A percentile compares a stretch with the other conserved stretches of the same genome.
Evolutionary conservation across 2,797 vertebrate species (phyloP).

Genomic region (Takifugu rubripes): DNA sequence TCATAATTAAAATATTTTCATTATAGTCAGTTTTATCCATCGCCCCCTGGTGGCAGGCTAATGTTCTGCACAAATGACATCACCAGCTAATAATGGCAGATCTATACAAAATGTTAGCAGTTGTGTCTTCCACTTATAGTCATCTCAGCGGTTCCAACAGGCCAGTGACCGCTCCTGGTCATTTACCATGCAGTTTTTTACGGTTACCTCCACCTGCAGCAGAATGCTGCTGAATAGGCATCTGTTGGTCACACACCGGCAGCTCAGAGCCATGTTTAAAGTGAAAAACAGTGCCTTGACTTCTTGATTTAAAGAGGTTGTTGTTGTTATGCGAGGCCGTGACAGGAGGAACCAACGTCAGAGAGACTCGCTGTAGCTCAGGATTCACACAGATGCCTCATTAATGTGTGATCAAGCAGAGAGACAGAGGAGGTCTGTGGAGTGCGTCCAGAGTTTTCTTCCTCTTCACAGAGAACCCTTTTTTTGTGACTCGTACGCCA

Average conservation of each 20-base stretch:
- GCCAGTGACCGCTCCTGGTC: background rate
- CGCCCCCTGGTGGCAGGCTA: too few relatives aligned
- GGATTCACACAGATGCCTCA: constrained; percentile 71
- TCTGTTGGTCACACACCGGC: constrained; percentile 47
- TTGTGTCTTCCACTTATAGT: background rate
- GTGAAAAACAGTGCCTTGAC: constrained; percentile 59
- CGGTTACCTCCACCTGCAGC: constrained; percentile 16
- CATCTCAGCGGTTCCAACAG: background rate
- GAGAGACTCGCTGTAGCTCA: constrained; percentile 38
- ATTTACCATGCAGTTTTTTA: background rate
- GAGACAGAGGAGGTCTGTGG: constrained; percentile 77
- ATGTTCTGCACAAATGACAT: background rate
- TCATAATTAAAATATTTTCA: background rate
- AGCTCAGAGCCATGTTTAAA: constrained; percentile 36
- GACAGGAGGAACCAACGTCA: constrained; percentile 54
- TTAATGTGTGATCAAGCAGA: constrained; percentile 71
- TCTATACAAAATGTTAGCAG: background rate
- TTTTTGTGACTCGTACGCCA: constrained; percentile 63
- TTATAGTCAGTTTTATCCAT: background rate
- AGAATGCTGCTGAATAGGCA: constrained; percentile 52
- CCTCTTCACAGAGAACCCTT: constrained; percentile 72
- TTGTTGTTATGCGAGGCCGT: constrained; percentile 51
- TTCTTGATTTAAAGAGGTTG: constrained; percentile 23
- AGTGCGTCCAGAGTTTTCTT: constrained; percentile 57
- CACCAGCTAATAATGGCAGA: background rate